Evolutionary conservation across 2,113 vertebrate species (phyloP), one percentile per base, ranked within the genome.

Genomic region (Lonchura striata): DNA sequence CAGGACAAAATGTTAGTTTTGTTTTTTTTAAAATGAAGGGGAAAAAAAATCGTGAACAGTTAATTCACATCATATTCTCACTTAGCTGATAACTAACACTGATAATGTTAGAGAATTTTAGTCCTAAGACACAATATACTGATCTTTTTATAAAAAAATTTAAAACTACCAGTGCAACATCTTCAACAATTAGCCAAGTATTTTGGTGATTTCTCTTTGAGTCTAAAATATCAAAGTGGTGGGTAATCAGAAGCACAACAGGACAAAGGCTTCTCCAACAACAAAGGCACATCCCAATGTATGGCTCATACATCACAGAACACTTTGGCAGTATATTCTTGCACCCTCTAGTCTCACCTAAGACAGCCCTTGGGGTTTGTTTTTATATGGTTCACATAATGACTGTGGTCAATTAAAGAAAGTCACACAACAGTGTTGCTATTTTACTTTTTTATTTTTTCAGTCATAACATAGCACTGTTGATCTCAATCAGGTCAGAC

Each of bases 401-500:
- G 49, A 86, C 72, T 82, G 18, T 35, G 24, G 81, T 76, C 65
- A 54, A 46, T 41, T 88, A 82, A 80, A 91, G 46, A 77, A 83
- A 56, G 46, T 83, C 68, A n/a, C 68, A 60, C 30, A 88, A 4
- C 2, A 72, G 35, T 53, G 37, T 39, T 39, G 15, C 24, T 82
- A 37, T 85, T 92, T 83, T 83, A 6, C 6, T 11, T 92, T 15
- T 94, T 37, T 42, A 6, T 42, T 95, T 78, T 96, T 54, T 27
- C 65, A 83, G 56, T 69, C 95, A 88, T 89, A 82, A 75, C 47
- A 87, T 20, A 81, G 23, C 49, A 57, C 54, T 94, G 88, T 84
- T 97, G 92, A 95, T 97, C 95, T 97, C 97, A 84, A 33, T 96
- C 86, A 81, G 81, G 83, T 91, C 91, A 94, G 94, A 94, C 72